phyloP scores from a whole-genome alignment of 2,888 invertebrate genomes.

The Lymantria dispar region DNA sequence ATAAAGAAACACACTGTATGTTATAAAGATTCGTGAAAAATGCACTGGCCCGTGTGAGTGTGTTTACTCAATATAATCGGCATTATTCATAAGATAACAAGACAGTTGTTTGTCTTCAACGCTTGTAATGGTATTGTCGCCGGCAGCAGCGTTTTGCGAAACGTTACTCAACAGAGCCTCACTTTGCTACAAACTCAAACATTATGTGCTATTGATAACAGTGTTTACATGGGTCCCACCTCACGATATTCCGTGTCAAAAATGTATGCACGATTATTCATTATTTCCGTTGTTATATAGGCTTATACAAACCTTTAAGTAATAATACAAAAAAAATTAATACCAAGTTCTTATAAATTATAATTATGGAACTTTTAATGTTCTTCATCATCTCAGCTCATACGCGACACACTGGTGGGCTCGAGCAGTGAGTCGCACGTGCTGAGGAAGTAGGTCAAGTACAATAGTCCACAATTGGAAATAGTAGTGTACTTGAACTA shows the following conservation, averaged over 20 bases:
- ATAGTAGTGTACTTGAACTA: no score
- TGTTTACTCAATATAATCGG: constrained; percentile 79
- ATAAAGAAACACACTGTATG: constrained; percentile 56
- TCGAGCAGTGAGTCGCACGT: no score
- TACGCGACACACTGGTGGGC: no score
- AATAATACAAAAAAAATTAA: no score
- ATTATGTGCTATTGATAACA: constrained; percentile 50
- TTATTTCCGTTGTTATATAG: constrained; percentile 10
- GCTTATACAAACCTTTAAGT: neutral
- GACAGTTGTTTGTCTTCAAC: constrained; percentile 72
- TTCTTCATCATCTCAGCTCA: no score
- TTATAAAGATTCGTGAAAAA: constrained; percentile 70
- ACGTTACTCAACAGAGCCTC: constrained; percentile 62
- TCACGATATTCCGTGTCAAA: constrained; percentile 17
- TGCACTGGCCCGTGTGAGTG: constrained; percentile 65
- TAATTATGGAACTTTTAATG: no score
- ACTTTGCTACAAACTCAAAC: constrained; percentile 46
- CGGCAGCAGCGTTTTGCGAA: constrained; percentile 74
- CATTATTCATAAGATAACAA: constrained; percentile 82
- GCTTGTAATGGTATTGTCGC: constrained; percentile 72
- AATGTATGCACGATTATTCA: constrained; percentile 20
- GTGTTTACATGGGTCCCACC: constrained; percentile 43
- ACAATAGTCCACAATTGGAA: no score
- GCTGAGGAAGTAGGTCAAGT: no score
- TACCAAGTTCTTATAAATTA: no score